Conservation (phyloP, 2,888 invertebrate genomes). For the Stictocephala bisonia region DNA sequence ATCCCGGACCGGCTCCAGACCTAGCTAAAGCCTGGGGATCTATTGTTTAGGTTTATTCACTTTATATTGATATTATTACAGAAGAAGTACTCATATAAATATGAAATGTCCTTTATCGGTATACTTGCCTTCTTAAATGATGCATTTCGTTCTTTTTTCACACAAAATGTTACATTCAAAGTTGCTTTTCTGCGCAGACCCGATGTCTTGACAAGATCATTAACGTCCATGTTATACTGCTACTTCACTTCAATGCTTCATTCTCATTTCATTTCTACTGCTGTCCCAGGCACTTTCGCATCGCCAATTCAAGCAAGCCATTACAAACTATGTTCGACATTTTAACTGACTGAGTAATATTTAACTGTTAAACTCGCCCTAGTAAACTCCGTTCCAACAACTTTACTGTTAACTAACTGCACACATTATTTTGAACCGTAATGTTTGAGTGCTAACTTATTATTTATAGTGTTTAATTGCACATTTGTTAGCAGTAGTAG, state of each 20-base stretch:
- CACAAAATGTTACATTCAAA: constrained; percentile 63
- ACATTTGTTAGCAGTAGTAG: too few relatives aligned
- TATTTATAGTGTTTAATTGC: too few relatives aligned
- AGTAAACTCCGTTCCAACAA: too few relatives aligned
- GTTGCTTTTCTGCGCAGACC: constrained; percentile 59
- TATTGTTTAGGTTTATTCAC: constrained; percentile 2
- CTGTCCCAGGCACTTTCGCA: constrained; percentile 34
- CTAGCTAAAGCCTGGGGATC: constrained; percentile 28
- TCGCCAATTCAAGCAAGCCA: constrained; percentile 36
- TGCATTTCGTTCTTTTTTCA: constrained; percentile 66
- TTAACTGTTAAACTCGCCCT: too few relatives aligned
- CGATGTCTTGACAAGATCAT: constrained; percentile 42
- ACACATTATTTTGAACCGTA: too few relatives aligned
- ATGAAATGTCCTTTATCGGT: too few relatives aligned
- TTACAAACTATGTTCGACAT: too few relatives aligned
- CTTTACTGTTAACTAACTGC: too few relatives aligned
- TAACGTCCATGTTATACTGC: constrained; percentile 48
- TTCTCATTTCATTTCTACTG: constrained; percentile 29
- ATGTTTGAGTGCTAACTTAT: too few relatives aligned
- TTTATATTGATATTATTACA: background rate
- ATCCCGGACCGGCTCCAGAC: background rate
- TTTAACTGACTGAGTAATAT: too few relatives aligned
- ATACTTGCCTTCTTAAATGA: constrained; percentile 66
- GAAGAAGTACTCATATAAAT: background rate
- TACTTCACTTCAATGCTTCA: constrained; percentile 38